phyloP scores from a whole-genome alignment of 2,797 vertebrate genomes.

The Pogonophryne albipinna region DNA sequence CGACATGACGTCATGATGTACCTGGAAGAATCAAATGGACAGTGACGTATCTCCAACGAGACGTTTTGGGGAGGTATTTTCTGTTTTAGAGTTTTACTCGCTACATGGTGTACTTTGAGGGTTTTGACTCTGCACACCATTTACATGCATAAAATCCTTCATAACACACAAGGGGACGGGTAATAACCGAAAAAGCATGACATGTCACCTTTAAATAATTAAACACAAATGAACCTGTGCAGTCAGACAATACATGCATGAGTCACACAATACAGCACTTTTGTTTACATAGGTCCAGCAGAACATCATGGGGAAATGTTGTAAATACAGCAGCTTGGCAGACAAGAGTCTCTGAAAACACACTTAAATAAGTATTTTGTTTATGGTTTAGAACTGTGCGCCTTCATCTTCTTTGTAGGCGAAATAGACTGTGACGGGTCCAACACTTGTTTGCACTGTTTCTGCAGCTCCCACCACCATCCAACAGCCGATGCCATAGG shows the following conservation, averaged over 20 bases:
- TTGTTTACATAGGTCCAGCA: background rate
- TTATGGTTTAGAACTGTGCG: slow-evolving; percentile 78
- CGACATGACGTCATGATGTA: too few species aligned
- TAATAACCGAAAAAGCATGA: too few species aligned
- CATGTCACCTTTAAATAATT: too few species aligned
- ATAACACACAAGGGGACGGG: too few species aligned
- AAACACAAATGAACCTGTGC: slow-evolving; percentile 39
- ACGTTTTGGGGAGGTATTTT: too few species aligned
- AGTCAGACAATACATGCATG: slow-evolving; percentile 20
- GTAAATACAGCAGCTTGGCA: slow-evolving; percentile 17
- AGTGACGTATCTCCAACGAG: too few species aligned
- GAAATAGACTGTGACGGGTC: slow-evolving; percentile 95
- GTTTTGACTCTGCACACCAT: too few species aligned
- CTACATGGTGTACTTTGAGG: too few species aligned
- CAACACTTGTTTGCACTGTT: slow-evolving; percentile 91
- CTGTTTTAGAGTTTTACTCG: too few species aligned
- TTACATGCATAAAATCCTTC: too few species aligned
- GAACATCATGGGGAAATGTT: background rate
- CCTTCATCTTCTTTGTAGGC: slow-evolving; percentile 97
- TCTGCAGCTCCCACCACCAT: slow-evolving; percentile 93
- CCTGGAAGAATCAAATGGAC: too few species aligned
- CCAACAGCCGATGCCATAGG: slow-evolving; percentile 97
- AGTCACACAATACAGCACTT: slow-evolving; percentile 25
- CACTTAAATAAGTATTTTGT: background rate
- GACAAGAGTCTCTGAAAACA: slow-evolving; percentile 1